Base-by-base conservation (phyloP, 2,888 invertebrate species). In the Gastracanthus pulcherrimus region DNA sequence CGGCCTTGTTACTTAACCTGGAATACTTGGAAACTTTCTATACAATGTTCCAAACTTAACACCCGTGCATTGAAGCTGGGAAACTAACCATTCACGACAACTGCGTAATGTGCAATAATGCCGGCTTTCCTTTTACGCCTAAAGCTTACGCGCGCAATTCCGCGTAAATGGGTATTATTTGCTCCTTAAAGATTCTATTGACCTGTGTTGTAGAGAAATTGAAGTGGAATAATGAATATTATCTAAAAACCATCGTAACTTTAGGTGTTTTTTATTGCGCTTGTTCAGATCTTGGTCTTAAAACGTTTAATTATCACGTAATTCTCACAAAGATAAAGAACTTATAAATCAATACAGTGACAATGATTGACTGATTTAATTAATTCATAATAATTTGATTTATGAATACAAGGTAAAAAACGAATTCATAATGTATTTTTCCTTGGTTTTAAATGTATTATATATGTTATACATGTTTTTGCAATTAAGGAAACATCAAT, bases 41-140 rank as follows among this genome's bases (percentile, higher is more conserved):
- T 38, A 71, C 71, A 48, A 58, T 71, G 55, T 71, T 62, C 26
- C 45, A 45, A 13, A 67, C 29, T 67, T 67, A 67, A 69, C 51
- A 51, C 51, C 34, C 45, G 19, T 31, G 2, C 31, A 31, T 31
- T 19, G 13, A 36, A 13, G 34, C 62, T 31, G 60, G 23, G 31
- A 38, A 55, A 58, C 23, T 41, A 31, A 58, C 51, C 71, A 58
- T 34, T 66, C 36, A 23, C 16, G 34, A 51, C 48, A 36, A 71
- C n/a, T 31, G 19, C 75, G 64, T 64, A 64, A 64, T 51, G 72
- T 72, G 75, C 64, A 48, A 64, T 62, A 75, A 75, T 64, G 34
- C 9, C 64, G 26, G 75, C 64, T 75, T 75, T 75, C 75, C 75
- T 75, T 75, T 64, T 75, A 75, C 34, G 64, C 48, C 34, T 36